A percentile compares a stretch with the other conserved stretches of the same genome.
Conservation (phyloP, 2,888 invertebrate genomes). For the Caenorhabditis panamensis region DNA sequence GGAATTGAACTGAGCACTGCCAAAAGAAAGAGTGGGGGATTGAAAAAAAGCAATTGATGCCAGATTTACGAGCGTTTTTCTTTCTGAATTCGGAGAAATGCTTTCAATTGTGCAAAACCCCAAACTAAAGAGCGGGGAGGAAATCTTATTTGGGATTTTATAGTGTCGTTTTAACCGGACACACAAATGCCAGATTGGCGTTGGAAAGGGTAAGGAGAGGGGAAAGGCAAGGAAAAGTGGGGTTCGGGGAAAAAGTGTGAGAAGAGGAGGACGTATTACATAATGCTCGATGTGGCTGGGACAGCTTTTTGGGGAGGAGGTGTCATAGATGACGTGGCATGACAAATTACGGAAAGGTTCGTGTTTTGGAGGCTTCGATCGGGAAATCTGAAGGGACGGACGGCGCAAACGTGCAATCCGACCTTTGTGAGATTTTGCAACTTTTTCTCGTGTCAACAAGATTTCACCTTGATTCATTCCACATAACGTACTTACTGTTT, state of each 20-base stretch:
- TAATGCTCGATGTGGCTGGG: too few species aligned
- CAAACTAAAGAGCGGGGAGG: constrained; percentile 34
- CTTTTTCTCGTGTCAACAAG: too few species aligned
- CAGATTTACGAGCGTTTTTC: constrained; percentile 56
- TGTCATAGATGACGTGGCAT: background rate
- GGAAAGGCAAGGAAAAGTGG: background rate
- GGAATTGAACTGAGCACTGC: constrained; percentile 26
- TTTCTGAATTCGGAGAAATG: constrained; percentile 43
- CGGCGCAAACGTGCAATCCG: too few species aligned
- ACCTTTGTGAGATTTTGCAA: too few species aligned
- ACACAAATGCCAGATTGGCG: background rate
- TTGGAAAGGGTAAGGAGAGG: constrained; percentile 1
- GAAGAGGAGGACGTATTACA: too few species aligned
- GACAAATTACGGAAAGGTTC: background rate
- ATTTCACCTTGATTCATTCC: too few species aligned
- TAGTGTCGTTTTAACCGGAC: constrained; percentile 19
- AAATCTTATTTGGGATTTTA: constrained; percentile 45
- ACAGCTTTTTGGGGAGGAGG: background rate
- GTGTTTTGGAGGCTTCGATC: too few species aligned
- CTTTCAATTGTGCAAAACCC: constrained; percentile 40
- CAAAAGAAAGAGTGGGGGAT: constrained; percentile 18
- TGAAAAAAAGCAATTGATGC: constrained; percentile 59
- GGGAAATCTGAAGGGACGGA: too few species aligned
- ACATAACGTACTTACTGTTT: too few species aligned
- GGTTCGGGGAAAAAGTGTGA: background rate